Conservation (phyloP, 1,140 invertebrate genomes). For the Solenopsis fugax region DNA sequence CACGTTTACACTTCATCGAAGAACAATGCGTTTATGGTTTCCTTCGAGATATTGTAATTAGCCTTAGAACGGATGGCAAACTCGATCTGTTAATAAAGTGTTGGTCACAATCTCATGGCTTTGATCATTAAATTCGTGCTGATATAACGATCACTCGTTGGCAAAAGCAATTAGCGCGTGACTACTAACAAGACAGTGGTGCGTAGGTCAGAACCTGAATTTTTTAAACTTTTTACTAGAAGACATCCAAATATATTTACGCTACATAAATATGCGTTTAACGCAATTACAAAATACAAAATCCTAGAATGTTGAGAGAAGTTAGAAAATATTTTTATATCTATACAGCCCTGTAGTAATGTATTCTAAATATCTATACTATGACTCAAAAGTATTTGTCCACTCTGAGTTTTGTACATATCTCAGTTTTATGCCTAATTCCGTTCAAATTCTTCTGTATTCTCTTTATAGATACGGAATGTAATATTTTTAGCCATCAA, state of each 20-base stretch:
- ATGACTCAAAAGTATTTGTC: not conserved
- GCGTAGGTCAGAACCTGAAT: not conserved
- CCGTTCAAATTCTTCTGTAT: too few species aligned
- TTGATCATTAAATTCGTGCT: conserved; percentile 37
- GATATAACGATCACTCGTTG: conserved; percentile 20
- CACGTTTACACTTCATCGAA: conserved; percentile 1
- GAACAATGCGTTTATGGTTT: conserved; percentile 51
- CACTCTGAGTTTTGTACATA: too few species aligned
- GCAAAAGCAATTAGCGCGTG: conserved; percentile 22
- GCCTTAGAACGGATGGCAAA: not conserved
- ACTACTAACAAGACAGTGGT: conserved; percentile 27
- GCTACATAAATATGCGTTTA: not conserved
- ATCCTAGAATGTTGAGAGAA: not conserved
- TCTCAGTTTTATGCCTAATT: too few species aligned
- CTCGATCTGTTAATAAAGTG: conserved; percentile 4
- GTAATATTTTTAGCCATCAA: too few species aligned
- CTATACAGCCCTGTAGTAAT: not conserved
- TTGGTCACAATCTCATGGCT: not conserved
- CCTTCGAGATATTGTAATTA: conserved; percentile 19
- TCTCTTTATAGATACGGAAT: too few species aligned
- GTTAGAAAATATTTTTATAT: not conserved
- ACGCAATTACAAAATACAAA: not conserved
- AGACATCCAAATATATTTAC: not conserved
- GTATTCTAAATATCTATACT: not conserved
- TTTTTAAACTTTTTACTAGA: not conserved